Evolutionary conservation across 1,140 invertebrate genomes (phyloP).

Genomic region (Carcinoscorpius rotundicauda): DNA sequence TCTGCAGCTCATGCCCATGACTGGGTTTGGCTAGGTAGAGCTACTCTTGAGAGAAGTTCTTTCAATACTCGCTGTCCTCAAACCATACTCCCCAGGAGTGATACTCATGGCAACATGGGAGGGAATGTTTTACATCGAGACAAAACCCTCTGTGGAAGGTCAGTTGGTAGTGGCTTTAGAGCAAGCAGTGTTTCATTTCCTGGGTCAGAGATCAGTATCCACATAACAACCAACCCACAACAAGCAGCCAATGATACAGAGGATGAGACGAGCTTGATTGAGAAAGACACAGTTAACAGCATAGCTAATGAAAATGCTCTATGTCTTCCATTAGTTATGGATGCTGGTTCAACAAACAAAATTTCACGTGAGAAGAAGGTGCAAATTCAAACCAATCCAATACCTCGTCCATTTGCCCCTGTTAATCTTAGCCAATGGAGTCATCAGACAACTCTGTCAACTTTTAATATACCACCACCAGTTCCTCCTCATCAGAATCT

Average conservation of each 20-base stretch:
- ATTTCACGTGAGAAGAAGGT: constrained; percentile 12
- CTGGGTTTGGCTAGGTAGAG: constrained; percentile 92
- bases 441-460: too few species aligned
- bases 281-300: constrained; percentile 37
- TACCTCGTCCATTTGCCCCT: constrained; percentile 25
- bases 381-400: constrained; percentile 22
- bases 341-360: not conserved
- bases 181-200: constrained; percentile 22
- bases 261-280: constrained; percentile 17
- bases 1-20: constrained; percentile 74
- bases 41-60: constrained; percentile 60
- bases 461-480: too few species aligned
- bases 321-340: not conserved
- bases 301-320: constrained; percentile 7
- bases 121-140: constrained; percentile 9
- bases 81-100: constrained; percentile 33
- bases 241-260: constrained; percentile 23
- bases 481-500: too few species aligned
- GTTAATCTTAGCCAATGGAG: not conserved
- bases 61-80: constrained; percentile 30
- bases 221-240: constrained; percentile 36
- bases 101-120: constrained; percentile 33
- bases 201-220: constrained; percentile 36
- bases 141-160: not conserved
- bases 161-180: constrained; percentile 9